phyloP scores from a whole-genome alignment of 2,797 vertebrate species.

The Emys orbicularis region DNA sequence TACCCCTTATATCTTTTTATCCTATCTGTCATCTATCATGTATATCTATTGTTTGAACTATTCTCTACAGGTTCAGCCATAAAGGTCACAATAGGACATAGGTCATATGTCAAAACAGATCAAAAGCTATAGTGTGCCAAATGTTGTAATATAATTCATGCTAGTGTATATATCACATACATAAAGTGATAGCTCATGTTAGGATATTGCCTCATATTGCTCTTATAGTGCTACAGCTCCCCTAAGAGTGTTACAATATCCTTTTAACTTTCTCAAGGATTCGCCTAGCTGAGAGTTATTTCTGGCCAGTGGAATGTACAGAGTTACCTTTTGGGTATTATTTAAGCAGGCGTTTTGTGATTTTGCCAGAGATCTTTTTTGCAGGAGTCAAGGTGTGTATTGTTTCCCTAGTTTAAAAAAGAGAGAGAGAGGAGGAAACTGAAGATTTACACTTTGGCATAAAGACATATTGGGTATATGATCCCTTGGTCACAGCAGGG shows the following conservation, averaged over 20 bases:
- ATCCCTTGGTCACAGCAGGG: slow-evolving; percentile 44
- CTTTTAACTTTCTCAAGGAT: slow-evolving; percentile 74
- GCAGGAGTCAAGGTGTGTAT: slow-evolving; percentile 78
- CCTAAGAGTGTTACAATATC: slow-evolving; percentile 75
- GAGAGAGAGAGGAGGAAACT: not conserved
- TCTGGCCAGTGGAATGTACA: slow-evolving; percentile 73
- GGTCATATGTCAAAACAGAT: slow-evolving; percentile 57
- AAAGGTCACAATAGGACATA: slow-evolving; percentile 65
- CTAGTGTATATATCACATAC: slow-evolving; percentile 41
- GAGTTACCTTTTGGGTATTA: slow-evolving; percentile 78
- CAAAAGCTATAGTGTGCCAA: slow-evolving; percentile 60
- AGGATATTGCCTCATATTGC: slow-evolving; percentile 63
- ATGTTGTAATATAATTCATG: slow-evolving; percentile 64
- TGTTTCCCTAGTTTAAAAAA: slow-evolving; percentile 65
- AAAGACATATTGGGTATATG: slow-evolving; percentile 62
- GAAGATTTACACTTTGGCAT: slow-evolving; percentile 68
- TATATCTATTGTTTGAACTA: slow-evolving; percentile 57
- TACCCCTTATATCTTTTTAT: slow-evolving; percentile 14
- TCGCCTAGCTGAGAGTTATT: slow-evolving; percentile 78
- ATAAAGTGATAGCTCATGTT: slow-evolving; percentile 65
- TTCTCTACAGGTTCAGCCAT: slow-evolving; percentile 50
- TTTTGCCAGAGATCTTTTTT: slow-evolving; percentile 80
- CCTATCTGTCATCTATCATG: slow-evolving; percentile 49
- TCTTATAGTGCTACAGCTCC: slow-evolving; percentile 69
- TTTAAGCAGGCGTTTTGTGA: slow-evolving; percentile 76